These are phyloP conservation scores for Palythoa grandis DNA, from an alignment of 92 coral and sea anemone genomes.

Conservation along the genomic window DNA sequence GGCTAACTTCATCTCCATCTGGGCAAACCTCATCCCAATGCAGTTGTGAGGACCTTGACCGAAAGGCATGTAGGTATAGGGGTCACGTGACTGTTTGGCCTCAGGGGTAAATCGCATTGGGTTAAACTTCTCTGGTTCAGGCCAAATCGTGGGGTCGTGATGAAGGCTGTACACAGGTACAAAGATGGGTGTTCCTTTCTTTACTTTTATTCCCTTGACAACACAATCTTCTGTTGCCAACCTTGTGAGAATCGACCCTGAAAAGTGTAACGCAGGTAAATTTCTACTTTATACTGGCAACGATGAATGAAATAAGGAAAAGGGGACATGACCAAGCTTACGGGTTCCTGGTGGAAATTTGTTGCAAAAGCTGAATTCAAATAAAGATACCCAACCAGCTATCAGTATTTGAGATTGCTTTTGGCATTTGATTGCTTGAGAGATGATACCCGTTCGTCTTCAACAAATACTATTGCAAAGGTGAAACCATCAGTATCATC, in stretches of 20 bases:
- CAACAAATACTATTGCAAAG: no score
- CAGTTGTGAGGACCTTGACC: no score
- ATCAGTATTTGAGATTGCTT: no score
- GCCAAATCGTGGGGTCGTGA: constrained; percentile 56
- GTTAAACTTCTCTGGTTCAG: constrained; percentile 69
- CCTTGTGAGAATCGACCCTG: constrained; percentile 46
- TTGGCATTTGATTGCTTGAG: no score
- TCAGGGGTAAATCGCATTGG: constrained; percentile 67
- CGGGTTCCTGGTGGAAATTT: no score
- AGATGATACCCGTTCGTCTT: no score
- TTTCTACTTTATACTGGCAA: neutral
- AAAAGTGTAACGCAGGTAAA: neutral
- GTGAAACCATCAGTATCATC: no score
- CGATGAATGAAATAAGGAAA: no score
- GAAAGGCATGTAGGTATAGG: no score
- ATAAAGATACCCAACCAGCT: no score
- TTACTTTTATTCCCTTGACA: constrained; percentile 47
- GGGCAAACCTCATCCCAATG: neutral
- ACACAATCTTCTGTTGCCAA: constrained; percentile 51
- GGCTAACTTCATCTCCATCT: constrained; percentile 73
- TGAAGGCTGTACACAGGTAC: constrained; percentile 24
- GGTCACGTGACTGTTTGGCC: constrained; percentile 42
- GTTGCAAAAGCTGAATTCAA: no score
- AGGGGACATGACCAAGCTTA: no score
- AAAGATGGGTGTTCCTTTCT: constrained; percentile 38